These are phyloP conservation scores for Tipula unca DNA, from an alignment of 2,888 invertebrate species.

Conservation along the genomic window DNA sequence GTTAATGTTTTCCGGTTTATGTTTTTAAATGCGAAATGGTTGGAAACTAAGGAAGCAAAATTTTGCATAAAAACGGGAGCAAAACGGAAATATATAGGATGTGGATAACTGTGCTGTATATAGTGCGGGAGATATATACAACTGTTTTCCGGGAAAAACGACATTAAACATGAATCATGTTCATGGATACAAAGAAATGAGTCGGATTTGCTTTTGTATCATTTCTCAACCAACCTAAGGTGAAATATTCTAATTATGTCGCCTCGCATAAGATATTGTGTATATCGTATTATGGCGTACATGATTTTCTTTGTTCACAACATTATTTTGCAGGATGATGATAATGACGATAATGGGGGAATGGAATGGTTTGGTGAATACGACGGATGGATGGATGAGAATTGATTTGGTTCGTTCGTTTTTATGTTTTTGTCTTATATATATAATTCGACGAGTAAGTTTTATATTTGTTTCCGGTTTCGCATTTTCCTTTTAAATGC, in stretches of 20 bases:
- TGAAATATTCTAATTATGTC: neutral
- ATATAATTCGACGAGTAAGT: neutral
- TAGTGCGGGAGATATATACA: neutral
- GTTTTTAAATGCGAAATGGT: neutral
- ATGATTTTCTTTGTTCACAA: neutral
- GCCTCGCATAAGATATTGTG: neutral
- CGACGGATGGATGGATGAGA: conserved; percentile 19
- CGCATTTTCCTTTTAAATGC: neutral
- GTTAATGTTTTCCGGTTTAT: neutral
- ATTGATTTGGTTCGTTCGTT: conserved; percentile 18
- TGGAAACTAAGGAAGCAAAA: neutral
- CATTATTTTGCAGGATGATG: neutral
- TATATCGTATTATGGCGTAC: neutral
- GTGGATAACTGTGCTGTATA: neutral
- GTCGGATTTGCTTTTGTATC: neutral
- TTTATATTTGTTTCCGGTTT: neutral
- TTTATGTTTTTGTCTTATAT: neutral
- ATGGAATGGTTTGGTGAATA: neutral
- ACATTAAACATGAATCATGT: neutral
- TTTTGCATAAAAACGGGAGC: neutral
- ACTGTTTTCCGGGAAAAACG: neutral
- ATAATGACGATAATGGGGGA: neutral
- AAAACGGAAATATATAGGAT: neutral
- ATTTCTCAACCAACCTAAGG: neutral
- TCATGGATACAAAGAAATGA: neutral